Evolutionary conservation across 2,888 invertebrate genomes (phyloP), one percentile per base, ranked within the genome.

Genomic region (Masnerella sp.): DNA sequence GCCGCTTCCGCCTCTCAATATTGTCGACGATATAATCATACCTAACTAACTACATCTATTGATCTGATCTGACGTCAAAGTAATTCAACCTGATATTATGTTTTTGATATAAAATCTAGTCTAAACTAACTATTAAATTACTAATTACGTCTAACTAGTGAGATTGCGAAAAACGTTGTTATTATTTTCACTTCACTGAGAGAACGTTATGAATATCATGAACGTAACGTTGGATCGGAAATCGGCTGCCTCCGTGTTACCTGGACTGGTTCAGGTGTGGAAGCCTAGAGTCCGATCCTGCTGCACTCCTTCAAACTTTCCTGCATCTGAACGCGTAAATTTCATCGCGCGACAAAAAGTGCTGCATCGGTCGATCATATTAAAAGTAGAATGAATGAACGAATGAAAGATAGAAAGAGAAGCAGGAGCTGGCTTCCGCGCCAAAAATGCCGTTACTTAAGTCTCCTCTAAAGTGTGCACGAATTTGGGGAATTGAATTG

Each of bases 241-340:
- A 82, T 83, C 81, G 81, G 82, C 83, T 85, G 84, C 86, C 85
- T 87, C 87, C 87, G 87, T 87, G 86, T 87, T 84, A 85, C 81
- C 83, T 86, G 85, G 87, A 87, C 86, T 87, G 87, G 81, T 84
- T 82, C 77, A 74, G 80, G 81, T 76, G 82, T 79, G 84, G 81
- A 85, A 81, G 85, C 80, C 77, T 78, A 78, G 69, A 74, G 43
- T 73, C 68, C 5, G 67, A 74, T 77, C 79, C 79, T 76, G 78
- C 70, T 65, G 30, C 76, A 61, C 71, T 70, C 67, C 58, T 71
- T 67, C 61, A 49, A 56, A 28, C 64, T 69, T 74, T 69, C 73
- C 45, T 28, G 38, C 38, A 20, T 3, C 25, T 17, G 20, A 11
- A 34, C 12, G 1, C n/a, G n/a, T n/a, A n/a, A n/a, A n/a, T n/a